These are phyloP conservation scores for Molanna angustata DNA, from an alignment of 2,888 invertebrate genomes.

Conservation along the genomic window DNA sequence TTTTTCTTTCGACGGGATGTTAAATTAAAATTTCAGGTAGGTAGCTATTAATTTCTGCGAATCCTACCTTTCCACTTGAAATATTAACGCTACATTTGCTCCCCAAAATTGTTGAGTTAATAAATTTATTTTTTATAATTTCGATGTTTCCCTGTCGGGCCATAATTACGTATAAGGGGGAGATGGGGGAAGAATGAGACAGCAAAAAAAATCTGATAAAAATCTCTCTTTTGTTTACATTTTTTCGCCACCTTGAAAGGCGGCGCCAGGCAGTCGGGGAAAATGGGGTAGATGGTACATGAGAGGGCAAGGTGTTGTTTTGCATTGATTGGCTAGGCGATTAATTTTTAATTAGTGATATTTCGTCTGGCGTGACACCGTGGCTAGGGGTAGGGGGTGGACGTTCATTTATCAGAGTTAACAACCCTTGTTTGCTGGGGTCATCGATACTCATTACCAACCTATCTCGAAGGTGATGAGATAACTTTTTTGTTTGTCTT, in stretches of 20 bases:
- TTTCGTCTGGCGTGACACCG: conserved; percentile 28
- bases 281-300: conserved; percentile 17
- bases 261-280: conserved; percentile 21
- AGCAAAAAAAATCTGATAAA: conserved; percentile 11
- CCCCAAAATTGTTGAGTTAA: too few species aligned
- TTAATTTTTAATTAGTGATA: conserved; percentile 34
- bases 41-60: too few species aligned
- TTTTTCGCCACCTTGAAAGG: conserved; percentile 17
- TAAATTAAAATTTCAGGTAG: too few species aligned
- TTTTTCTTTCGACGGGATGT: too few species aligned
- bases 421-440: background rate
- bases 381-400: conserved; percentile 14
- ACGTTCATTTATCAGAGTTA: conserved; percentile 32
- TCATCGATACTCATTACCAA: conserved; percentile 28
- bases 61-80: too few species aligned
- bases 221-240: conserved; percentile 20
- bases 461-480: conserved; percentile 24
- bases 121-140: conserved; percentile 14
- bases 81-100: too few species aligned
- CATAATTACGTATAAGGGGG: conserved; percentile 18
- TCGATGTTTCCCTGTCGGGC: conserved; percentile 21
- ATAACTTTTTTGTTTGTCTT: conserved; percentile 22
- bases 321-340: conserved; percentile 29
- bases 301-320: conserved; percentile 27
- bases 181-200: conserved; percentile 6